Base-by-base conservation (phyloP, 2,113 vertebrate genomes). In the Bufo bufo region DNA sequence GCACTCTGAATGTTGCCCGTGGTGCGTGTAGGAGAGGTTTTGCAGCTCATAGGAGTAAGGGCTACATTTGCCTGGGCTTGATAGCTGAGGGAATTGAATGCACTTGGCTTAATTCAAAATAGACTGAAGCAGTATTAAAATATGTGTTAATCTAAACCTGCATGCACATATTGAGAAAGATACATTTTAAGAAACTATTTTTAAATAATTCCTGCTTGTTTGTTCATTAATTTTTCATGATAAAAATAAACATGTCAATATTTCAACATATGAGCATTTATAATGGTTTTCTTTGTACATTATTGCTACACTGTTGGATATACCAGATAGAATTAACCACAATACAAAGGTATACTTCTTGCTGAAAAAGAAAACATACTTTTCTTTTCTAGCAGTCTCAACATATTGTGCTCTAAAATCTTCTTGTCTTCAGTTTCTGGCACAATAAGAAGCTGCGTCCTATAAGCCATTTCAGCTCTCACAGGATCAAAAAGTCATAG, bases 11-110 rank as follows among this genome's bases (percentile, higher is more conserved):
- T 82, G 75, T 88, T 88, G 79, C 47, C 86, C 77, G 20, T 86
- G 85, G 85, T 69, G 66, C 52, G 45, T 56, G 66, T 82, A 82
- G 69, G 78, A 82, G 65, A 82, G 23, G 65, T 77, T 59, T 78
- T 87, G 79, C 58, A 86, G 85, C 59, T 86, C 72, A 65, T 79
- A 50, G 65, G 47, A n/a, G 45, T 78, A 43, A 85, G 54, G 52
- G 69, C 66, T 75, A 69, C 85, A 86, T 87, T 69, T 87, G 65
- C 54, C 79, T 87, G 86, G 52, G 50, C 65, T 82, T 47, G 79
- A 82, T 75, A 87, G 54, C 86, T 87, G 86, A 72, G 86, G 66
- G 66, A 87, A 81, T 87, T 74, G 86, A 87, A 87, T 82, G 86
- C 86, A 87, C 43, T 79, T 79, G 16, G 47, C 85, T 59, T 87